Conservation (phyloP, 2,797 vertebrate genomes). For the Arvicola amphibius region DNA sequence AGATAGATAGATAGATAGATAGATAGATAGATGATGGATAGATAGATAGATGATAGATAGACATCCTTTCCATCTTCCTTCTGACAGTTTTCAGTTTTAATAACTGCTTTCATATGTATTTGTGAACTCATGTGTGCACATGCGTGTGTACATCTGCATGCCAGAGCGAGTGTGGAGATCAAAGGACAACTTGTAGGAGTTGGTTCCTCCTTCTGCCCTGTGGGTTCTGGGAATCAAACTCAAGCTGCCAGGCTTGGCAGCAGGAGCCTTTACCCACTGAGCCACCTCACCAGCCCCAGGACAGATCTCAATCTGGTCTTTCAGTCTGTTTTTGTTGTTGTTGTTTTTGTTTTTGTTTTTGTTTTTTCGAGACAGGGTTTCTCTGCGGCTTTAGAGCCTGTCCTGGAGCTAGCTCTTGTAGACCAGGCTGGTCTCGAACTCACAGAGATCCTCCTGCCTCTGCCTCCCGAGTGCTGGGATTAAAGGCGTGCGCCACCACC, state of each 20-base stretch:
- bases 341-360: no score
- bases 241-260: neutral
- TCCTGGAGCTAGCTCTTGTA: no score
- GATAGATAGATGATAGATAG: neutral
- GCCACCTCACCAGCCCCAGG: neutral
- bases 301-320: slow-evolving; percentile 6
- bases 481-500: no score
- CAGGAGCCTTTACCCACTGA: neutral
- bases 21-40: no score
- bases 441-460: no score
- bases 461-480: no score
- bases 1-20: neutral
- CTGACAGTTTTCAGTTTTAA: neutral
- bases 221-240: neutral
- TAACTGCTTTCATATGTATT: neutral
- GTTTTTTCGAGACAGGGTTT: no score
- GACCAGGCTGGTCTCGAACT: no score
- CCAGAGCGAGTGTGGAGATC: neutral
- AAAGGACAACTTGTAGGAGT: neutral
- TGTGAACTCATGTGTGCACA: neutral
- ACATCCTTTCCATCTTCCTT: neutral
- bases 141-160: neutral
- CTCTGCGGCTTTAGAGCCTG: no score
- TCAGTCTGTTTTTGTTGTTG: no score
- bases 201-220: no score